These are phyloP conservation scores for Drosophila testacea DNA, from an alignment of 2,888 invertebrate species.

Conservation along the genomic window DNA sequence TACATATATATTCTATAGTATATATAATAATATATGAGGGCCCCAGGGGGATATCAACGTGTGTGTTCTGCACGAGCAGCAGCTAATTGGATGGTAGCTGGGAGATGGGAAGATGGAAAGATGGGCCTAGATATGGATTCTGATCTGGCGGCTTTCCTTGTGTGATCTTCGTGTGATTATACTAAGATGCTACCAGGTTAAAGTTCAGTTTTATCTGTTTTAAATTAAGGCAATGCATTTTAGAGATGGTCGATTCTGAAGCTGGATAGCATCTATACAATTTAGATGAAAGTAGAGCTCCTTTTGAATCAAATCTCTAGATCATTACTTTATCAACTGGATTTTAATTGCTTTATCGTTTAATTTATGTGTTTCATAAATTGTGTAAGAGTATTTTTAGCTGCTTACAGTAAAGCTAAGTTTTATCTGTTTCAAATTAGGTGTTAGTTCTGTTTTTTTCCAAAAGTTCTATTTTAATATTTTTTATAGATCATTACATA, in stretches of 20 bases:
- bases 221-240: conserved; percentile 15
- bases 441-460: no score
- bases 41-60: conserved; percentile 53
- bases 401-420: conserved; percentile 36
- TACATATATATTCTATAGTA: conserved; percentile 14
- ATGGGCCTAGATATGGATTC: conserved; percentile 20
- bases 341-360: no score
- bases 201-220: conserved; percentile 22
- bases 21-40: conserved; percentile 12
- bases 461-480: no score
- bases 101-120: not conserved
- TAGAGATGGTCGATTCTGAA: not conserved
- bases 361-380: no score
- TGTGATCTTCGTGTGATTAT: conserved; percentile 57
- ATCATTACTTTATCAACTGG: no score
- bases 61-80: conserved; percentile 65
- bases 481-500: no score
- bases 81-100: conserved; percentile 57
- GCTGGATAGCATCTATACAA: not conserved
- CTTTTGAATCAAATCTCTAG: no score
- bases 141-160: conserved; percentile 40
- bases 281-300: no score
- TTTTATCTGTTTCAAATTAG: conserved; percentile 23
- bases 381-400: not conserved
- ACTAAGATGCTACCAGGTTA: conserved; percentile 42